Evolutionary conservation across 1,140 invertebrate species (phyloP).

Genomic region (Neuroterus valhalla): DNA sequence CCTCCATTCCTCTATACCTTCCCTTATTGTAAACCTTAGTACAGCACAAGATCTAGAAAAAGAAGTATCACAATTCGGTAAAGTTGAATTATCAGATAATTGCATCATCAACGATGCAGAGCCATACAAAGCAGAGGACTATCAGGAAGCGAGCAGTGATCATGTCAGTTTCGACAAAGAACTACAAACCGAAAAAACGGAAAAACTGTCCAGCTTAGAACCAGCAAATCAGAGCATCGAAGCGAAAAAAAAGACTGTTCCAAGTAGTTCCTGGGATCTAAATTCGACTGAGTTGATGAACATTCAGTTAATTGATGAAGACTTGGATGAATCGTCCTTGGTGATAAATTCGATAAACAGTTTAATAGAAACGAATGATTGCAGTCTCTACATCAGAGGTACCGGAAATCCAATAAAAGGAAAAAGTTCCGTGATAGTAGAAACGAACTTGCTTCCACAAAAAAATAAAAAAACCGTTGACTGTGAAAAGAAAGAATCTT

Average conservation of each 20-base stretch:
- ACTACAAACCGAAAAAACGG: constrained; percentile 59
- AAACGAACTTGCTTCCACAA: constrained; percentile 35
- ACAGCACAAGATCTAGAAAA: constrained; percentile 67
- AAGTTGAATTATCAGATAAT: constrained; percentile 73
- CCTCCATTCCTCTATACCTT: constrained; percentile 53
- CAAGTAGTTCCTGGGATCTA: constrained; percentile 1
- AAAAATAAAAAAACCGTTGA: constrained; percentile 44
- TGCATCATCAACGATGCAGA: constrained; percentile 68
- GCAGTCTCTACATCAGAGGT: not conserved
- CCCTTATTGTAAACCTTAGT: constrained; percentile 66
- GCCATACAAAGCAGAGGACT: constrained; percentile 70
- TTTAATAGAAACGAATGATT: not conserved
- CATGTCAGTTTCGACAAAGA: constrained; percentile 75
- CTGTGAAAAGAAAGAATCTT: constrained; percentile 33
- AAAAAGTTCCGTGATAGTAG: constrained; percentile 50
- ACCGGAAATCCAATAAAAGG: constrained; percentile 43
- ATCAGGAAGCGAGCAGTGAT: constrained; percentile 71
- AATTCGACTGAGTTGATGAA: constrained; percentile 10
- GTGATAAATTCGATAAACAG: not conserved
- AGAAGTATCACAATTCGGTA: constrained; percentile 73
- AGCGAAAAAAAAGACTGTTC: not conserved
- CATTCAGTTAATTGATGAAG: constrained; percentile 18
- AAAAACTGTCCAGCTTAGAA: constrained; percentile 20
- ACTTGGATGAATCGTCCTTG: not conserved
- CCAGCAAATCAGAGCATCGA: not conserved